Conservation (phyloP, 2,797 vertebrate genomes). For the Falco peregrinus region DNA sequence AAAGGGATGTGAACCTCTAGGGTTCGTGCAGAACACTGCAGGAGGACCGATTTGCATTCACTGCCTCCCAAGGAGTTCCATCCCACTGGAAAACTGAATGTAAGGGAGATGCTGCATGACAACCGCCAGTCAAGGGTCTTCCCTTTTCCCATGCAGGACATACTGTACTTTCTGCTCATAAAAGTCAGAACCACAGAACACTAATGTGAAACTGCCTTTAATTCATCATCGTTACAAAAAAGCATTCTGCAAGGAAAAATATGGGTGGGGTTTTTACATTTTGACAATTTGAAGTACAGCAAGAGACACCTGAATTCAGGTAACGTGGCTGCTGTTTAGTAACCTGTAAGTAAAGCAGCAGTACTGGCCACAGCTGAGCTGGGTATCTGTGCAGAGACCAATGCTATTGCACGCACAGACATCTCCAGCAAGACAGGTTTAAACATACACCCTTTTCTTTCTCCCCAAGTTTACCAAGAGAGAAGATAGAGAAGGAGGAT, state of each 20-base stretch:
- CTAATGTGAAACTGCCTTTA: not conserved
- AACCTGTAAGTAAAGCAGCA: not conserved
- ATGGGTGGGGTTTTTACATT: not conserved
- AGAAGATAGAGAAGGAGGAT: not conserved
- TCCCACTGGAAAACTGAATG: not conserved
- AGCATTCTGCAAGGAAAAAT: not conserved
- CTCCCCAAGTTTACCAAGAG: not conserved
- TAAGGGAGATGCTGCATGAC: not conserved
- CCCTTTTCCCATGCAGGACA: not conserved
- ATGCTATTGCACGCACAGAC: not conserved
- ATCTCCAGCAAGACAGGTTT: not conserved
- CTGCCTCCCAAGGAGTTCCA: not conserved
- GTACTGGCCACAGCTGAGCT: not conserved
- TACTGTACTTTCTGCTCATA: not conserved
- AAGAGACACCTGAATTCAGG: not conserved
- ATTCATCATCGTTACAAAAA: not conserved
- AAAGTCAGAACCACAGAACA: not conserved
- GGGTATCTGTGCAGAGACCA: not conserved
- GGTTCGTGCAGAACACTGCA: not conserved
- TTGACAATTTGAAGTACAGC: not conserved
- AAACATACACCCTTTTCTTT: not conserved
- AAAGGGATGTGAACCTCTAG: not conserved
- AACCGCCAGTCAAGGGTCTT: not conserved
- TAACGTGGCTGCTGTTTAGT: not conserved
- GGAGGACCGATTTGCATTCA: not conserved